Evolutionary conservation across 2,797 vertebrate species (phyloP).

Genomic region (Hemitrygon akajei): DNA sequence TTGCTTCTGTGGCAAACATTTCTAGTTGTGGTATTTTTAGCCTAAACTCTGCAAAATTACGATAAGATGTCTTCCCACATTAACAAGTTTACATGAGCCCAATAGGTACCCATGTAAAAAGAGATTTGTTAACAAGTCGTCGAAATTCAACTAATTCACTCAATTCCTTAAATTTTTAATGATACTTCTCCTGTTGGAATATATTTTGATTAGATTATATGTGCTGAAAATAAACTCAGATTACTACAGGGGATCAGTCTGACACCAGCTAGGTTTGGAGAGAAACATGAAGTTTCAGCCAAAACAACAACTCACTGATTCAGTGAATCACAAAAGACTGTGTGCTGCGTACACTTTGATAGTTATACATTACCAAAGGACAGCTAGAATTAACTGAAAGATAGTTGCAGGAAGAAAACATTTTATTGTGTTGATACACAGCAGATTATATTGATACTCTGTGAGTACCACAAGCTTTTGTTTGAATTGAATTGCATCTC

Average conservation of each 20-base stretch:
- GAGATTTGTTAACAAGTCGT: neutral
- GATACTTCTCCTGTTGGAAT: neutral
- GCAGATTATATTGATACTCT: neutral
- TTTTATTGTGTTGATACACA: neutral
- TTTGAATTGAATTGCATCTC: neutral
- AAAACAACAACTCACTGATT: neutral
- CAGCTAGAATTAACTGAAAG: neutral
- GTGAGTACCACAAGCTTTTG: neutral
- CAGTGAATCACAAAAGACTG: neutral
- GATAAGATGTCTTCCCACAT: neutral
- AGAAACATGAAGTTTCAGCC: neutral
- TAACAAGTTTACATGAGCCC: neutral
- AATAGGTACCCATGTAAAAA: neutral
- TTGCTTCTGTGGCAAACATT: neutral
- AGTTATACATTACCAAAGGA: neutral
- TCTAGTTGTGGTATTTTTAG: neutral
- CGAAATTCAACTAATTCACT: neutral
- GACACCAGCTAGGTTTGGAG: neutral
- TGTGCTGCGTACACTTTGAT: neutral
- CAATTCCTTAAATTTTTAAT: neutral
- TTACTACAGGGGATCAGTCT: neutral
- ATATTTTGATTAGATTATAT: neutral
- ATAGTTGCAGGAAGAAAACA: neutral
- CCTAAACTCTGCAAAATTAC: neutral
- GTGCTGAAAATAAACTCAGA: neutral